A percentile compares a stretch with the other conserved stretches of the same genome.
These are phyloP conservation scores for Decapterus maruadsi DNA, from an alignment of 2,797 vertebrate species.

Conservation along the genomic window DNA sequence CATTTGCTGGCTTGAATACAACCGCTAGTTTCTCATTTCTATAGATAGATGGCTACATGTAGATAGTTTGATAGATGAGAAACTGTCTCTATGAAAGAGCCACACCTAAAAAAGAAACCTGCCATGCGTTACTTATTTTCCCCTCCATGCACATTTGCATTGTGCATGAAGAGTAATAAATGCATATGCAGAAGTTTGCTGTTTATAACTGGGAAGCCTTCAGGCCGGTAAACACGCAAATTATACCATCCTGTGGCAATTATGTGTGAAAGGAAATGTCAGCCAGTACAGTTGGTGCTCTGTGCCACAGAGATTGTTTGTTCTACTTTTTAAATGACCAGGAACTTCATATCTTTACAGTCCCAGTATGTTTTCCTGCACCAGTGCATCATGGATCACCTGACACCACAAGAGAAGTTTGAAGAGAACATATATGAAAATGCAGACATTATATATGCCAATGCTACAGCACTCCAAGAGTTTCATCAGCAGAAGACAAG, in stretches of 20 bases:
- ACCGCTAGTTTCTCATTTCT: too few species aligned
- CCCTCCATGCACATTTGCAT: too few species aligned
- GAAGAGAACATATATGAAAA: conserved; percentile 84
- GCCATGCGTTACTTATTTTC: too few species aligned
- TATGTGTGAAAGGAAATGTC: not conserved
- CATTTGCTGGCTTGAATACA: too few species aligned
- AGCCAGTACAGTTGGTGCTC: too few species aligned
- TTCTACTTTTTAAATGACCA: too few species aligned
- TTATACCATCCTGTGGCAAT: not conserved
- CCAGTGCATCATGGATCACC: conserved; percentile 86
- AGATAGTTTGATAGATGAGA: too few species aligned
- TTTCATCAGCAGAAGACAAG: conserved; percentile 26
- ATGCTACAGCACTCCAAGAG: conserved; percentile 75
- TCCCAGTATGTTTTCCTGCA: conserved; percentile 92
- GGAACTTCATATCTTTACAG: conserved; percentile 65
- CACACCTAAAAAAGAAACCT: not conserved
- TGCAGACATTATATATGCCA: conserved; percentile 72
- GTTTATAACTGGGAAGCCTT: not conserved
- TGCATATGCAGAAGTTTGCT: not conserved
- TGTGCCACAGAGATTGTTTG: too few species aligned
- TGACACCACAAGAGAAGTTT: conserved; percentile 45
- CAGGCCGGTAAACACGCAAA: not conserved
- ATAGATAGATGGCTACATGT: too few species aligned
- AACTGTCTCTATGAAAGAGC: not conserved
- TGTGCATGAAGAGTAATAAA: too few species aligned